phyloP scores from a whole-genome alignment of 2,113 vertebrate species.

The Cryptomyrus ogoouensis region DNA sequence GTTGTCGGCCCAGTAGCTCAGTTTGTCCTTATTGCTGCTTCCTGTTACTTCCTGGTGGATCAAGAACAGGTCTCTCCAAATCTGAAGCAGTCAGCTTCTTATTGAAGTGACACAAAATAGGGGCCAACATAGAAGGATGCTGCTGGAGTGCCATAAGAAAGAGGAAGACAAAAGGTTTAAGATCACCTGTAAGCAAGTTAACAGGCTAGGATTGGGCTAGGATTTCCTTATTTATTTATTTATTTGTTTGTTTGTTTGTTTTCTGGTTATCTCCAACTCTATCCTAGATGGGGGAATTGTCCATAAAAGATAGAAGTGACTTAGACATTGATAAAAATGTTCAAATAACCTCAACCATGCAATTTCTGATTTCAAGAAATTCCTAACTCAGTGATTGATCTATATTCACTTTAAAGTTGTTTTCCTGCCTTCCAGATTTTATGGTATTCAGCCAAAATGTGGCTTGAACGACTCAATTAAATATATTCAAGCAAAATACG shows the following conservation, averaged over 20 bases:
- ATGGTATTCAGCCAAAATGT: neutral
- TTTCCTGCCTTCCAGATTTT: neutral
- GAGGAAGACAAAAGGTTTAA: neutral
- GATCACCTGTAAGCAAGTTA: neutral
- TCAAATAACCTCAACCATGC: neutral
- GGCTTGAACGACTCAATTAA: neutral
- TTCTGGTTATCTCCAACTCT: too few relatives aligned
- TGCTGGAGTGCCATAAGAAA: neutral
- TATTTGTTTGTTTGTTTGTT: too few relatives aligned
- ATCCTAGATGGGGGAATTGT: neutral
- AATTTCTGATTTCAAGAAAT: neutral
- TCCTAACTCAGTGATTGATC: neutral
- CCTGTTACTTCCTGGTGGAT: neutral
- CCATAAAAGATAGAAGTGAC: neutral
- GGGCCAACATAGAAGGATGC: neutral
- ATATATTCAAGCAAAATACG: neutral
- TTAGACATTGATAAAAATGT: neutral
- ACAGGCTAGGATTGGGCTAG: too few relatives aligned
- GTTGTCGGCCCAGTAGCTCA: neutral
- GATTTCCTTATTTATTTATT: too few relatives aligned
- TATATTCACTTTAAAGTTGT: neutral
- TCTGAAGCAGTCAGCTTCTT: neutral
- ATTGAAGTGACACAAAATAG: neutral
- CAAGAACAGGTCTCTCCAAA: neutral
- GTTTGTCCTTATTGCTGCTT: too few relatives aligned